Evolutionary conservation across 1,140 invertebrate genomes (phyloP).

Genomic region (Euglossa dilemma): DNA sequence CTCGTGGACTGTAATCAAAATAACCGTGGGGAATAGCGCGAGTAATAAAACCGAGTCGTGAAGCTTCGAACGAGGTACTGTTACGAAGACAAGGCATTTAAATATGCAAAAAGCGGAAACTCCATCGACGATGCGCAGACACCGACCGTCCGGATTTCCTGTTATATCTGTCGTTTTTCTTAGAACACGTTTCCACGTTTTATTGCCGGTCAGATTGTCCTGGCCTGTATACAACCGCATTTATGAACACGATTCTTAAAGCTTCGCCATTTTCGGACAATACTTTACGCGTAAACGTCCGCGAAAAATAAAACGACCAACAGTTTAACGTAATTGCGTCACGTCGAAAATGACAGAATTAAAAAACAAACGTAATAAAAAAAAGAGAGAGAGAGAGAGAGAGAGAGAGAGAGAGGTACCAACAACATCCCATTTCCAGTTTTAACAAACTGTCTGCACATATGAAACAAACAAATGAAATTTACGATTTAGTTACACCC

Average conservation of each 20-base stretch:
- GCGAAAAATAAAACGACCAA: too few species aligned
- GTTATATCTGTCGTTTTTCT: background rate
- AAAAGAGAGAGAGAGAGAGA: too few species aligned
- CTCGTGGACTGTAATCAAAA: conserved; percentile 1
- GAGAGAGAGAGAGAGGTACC: background rate
- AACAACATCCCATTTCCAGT: background rate
- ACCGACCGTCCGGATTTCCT: background rate
- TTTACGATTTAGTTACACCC: background rate
- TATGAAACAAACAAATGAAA: background rate
- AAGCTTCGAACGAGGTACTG: background rate
- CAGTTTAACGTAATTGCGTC: too few species aligned
- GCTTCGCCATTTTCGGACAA: too few species aligned
- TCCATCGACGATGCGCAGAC: background rate
- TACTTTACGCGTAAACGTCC: too few species aligned
- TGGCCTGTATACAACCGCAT: too few species aligned
- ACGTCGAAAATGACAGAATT: background rate
- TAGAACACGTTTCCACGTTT: background rate
- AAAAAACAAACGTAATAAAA: too few species aligned
- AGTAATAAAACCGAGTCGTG: conserved; percentile 8
- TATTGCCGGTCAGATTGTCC: background rate
- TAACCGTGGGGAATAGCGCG: background rate
- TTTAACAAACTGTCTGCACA: background rate
- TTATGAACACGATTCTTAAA: too few species aligned
- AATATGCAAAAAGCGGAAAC: conserved; percentile 12
- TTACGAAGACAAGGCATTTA: background rate